These are phyloP conservation scores for Adrianichthys oophorus DNA, from an alignment of 2,797 vertebrate genomes.

Conservation along the genomic window DNA sequence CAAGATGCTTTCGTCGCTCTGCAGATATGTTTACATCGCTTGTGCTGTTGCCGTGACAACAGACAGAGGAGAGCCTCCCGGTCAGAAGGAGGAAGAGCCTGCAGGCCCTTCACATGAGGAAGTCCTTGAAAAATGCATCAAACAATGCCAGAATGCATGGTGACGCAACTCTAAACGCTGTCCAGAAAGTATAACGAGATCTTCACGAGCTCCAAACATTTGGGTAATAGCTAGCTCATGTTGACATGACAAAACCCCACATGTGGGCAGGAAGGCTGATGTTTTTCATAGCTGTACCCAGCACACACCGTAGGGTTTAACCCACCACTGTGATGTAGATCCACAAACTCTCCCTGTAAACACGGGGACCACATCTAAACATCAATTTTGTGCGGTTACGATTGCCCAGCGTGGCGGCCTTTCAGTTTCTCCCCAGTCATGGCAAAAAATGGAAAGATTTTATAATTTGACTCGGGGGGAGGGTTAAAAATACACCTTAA, in stretches of 20 bases:
- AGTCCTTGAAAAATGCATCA: slow-evolving; percentile 32
- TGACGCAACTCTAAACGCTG: background rate
- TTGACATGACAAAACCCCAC: background rate
- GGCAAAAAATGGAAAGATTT: slow-evolving; percentile 38
- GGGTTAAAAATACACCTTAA: slow-evolving; percentile 13
- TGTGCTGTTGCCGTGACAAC: slow-evolving; percentile 56
- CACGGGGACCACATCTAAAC: slow-evolving; percentile 29
- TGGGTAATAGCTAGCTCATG: background rate
- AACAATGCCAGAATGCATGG: background rate
- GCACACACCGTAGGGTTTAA: background rate
- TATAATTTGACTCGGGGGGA: slow-evolving; percentile 26
- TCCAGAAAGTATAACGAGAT: background rate
- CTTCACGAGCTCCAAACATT: background rate
- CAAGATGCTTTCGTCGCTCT: slow-evolving; percentile 63
- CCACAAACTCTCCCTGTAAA: slow-evolving; percentile 21
- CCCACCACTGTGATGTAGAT: slow-evolving; percentile 1
- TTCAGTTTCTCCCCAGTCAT: slow-evolving; percentile 12
- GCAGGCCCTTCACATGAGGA: slow-evolving; percentile 20
- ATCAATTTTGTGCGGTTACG: slow-evolving; percentile 15
- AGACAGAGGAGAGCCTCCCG: slow-evolving; percentile 37
- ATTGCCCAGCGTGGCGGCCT: slow-evolving; percentile 6
- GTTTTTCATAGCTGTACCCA: background rate
- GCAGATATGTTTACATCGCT: slow-evolving; percentile 61
- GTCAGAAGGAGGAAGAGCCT: slow-evolving; percentile 24
- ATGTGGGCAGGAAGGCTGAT: background rate